Evolutionary conservation across 2,797 vertebrate genomes (phyloP), one percentile per base, ranked within the genome.

Genomic region (Buceros bicornis): DNA sequence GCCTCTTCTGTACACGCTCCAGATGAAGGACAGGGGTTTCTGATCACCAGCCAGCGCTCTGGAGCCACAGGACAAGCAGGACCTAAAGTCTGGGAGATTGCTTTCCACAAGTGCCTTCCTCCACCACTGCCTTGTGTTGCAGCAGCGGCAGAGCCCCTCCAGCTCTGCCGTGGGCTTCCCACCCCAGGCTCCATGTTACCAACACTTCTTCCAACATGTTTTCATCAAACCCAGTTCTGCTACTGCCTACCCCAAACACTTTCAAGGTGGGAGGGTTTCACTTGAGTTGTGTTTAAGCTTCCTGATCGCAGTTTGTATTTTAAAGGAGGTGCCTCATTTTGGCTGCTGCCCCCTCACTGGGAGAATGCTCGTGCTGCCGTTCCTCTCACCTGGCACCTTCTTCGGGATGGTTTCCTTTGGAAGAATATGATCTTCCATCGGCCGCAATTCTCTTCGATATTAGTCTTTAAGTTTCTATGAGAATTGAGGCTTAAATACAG

Each of bases 101-200:
- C 53, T 51, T 74, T 58, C 62, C 20, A 5, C 17, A 31, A 13
- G 25, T 13, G 37, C 45, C 16, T 13, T 21, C 61, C 43, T 54
- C 60, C 45, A 31, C 25, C 1, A 13, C 57, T 8, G 28, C 56
- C 69, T 20, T 2, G 8, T 13, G 28, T n/a, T 26, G 5, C 11
- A 66, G 66, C 24, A 3, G 25, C 14, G 19, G 64, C 78, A 78
- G 42, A 57, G 37, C 53, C 26, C 25, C 22, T 33, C 21, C 56
- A 31, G 31, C 58, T 64, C 86, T 9, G 8, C 45, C 37, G 3
- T 2, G 5, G 31, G 16, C 35, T 43, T 83, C 69, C 48, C 31
- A 53, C 25, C 22, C 47, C 22, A 20, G 6, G 1, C 0, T 31
- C 33, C 4, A 6, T 4, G 10, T 35, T 11, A 65, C 6, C 22